phyloP scores from a whole-genome alignment of 2,888 invertebrate genomes.

The Argyresthia goedartella region DNA sequence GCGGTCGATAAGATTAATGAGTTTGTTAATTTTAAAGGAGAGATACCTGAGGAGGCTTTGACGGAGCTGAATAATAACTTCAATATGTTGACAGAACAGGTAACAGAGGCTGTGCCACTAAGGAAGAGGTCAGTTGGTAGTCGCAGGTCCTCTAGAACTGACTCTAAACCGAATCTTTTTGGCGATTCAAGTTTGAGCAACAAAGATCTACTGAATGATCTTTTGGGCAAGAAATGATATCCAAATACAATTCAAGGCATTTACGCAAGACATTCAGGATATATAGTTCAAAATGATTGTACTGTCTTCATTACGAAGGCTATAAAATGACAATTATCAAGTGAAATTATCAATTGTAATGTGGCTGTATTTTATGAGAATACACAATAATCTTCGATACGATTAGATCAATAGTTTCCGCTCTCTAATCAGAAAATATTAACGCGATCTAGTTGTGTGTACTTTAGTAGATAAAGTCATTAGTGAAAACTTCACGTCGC shows the following conservation, averaged over 20 bases:
- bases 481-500: too few relatives aligned
- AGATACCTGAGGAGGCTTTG: conserved; percentile 40
- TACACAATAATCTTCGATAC: too few relatives aligned
- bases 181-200: conserved; percentile 51
- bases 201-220: conserved; percentile 52
- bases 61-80: conserved; percentile 55
- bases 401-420: too few relatives aligned
- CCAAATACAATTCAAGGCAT: background rate
- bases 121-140: conserved; percentile 44
- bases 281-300: too few relatives aligned
- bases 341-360: too few relatives aligned
- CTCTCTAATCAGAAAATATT: too few relatives aligned
- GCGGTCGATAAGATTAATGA: conserved; percentile 64
- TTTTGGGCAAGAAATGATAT: conserved; percentile 55
- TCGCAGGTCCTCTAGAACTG: conserved; percentile 27
- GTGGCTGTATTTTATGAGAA: too few relatives aligned
- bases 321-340: too few relatives aligned
- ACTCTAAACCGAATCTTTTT: conserved; percentile 31
- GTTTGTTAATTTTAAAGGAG: conserved; percentile 40
- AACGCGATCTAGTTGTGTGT: too few relatives aligned
- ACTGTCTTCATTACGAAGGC: too few relatives aligned
- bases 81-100: conserved; percentile 45
- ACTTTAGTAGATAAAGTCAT: too few relatives aligned
- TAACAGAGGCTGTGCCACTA: conserved; percentile 24
- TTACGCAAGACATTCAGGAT: too few relatives aligned